phyloP scores from a whole-genome alignment of 2,797 vertebrate species.

The Cercopithecus neglectus region DNA sequence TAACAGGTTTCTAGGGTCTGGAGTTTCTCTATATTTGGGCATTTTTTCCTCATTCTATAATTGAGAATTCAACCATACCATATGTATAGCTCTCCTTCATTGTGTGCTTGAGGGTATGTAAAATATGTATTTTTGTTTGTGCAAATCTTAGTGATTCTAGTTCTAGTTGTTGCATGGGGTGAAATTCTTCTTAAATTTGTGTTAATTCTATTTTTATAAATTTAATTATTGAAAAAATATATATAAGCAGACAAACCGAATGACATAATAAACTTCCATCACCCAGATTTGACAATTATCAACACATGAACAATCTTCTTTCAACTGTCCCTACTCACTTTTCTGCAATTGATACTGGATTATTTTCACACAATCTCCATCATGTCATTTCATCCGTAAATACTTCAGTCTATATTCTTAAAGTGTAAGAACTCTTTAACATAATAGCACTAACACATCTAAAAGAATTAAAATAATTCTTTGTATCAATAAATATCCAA shows the following conservation, averaged over 20 bases:
- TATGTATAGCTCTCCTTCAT: neutral
- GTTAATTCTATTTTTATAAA: neutral
- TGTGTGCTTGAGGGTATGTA: neutral
- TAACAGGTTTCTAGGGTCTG: neutral
- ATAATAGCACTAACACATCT: neutral
- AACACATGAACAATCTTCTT: neutral
- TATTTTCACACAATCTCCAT: neutral
- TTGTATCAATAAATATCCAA: neutral
- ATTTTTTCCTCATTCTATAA: neutral
- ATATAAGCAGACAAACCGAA: neutral
- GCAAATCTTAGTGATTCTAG: neutral
- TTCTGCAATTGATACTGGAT: neutral
- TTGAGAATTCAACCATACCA: neutral
- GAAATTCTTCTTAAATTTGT: neutral
- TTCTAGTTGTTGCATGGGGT: slow-evolving; percentile 60
- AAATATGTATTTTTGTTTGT: neutral
- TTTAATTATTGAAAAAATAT: neutral
- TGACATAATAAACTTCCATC: neutral
- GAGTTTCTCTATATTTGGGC: neutral
- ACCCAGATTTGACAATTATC: neutral
- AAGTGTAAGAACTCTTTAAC: neutral
- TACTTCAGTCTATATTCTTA: neutral
- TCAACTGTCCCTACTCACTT: neutral
- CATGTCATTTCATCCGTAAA: neutral
- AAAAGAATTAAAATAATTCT: slow-evolving; percentile 6